These are phyloP conservation scores for Watsonalla binaria DNA, from an alignment of 2,888 invertebrate genomes.

Conservation along the genomic window DNA sequence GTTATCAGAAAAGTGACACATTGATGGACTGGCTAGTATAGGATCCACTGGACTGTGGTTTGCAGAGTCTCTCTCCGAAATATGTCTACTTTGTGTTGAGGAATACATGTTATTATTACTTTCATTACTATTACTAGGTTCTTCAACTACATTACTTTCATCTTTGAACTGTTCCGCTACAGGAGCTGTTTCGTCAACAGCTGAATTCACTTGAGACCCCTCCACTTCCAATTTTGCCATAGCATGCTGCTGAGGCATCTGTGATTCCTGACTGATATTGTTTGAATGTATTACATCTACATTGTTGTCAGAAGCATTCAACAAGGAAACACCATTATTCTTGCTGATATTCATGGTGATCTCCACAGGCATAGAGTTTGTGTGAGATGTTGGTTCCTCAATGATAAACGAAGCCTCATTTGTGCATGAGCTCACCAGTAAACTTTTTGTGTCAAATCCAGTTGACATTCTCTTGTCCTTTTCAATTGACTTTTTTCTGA, in stretches of 20 bases:
- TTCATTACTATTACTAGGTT: constrained; percentile 54
- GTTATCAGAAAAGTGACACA: constrained; percentile 83
- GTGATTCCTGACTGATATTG: constrained; percentile 28
- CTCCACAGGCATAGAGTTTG: constrained; percentile 37
- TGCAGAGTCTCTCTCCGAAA: constrained; percentile 83
- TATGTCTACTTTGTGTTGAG: constrained; percentile 54
- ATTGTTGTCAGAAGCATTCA: constrained; percentile 31
- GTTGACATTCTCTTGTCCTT: constrained; percentile 61
- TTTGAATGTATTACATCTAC: constrained; percentile 33
- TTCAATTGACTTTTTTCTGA: constrained; percentile 75
- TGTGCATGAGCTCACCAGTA: constrained; percentile 30
- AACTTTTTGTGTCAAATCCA: constrained; percentile 38
- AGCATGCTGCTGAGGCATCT: constrained; percentile 30
- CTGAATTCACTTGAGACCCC: constrained; percentile 33
- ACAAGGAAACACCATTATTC: constrained; percentile 29
- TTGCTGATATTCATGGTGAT: constrained; percentile 35
- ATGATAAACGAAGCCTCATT: constrained; percentile 39
- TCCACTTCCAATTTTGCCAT: constrained; percentile 40
- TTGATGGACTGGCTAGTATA: constrained; percentile 82
- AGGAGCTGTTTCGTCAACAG: constrained; percentile 36
- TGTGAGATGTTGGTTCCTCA: constrained; percentile 31
- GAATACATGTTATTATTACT: constrained; percentile 53
- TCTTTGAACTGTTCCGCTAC: constrained; percentile 50
- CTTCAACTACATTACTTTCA: constrained; percentile 52
- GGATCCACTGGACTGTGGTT: constrained; percentile 88